A percentile compares a stretch with the other conserved stretches of the same genome.
Conservation (phyloP, 2,113 vertebrate genomes). For the Apus apus region DNA sequence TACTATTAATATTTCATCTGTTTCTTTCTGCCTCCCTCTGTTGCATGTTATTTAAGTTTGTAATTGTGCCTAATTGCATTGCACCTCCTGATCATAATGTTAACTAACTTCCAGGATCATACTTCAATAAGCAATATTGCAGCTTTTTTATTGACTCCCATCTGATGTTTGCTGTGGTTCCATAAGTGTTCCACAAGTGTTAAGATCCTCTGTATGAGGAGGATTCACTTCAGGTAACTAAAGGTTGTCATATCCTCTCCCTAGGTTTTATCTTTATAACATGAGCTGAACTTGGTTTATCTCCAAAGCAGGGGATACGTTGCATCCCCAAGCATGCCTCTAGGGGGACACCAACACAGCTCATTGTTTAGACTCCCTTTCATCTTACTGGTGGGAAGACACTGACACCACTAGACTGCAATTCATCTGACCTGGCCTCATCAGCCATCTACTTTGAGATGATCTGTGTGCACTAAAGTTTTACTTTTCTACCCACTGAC, state of each 20-base stretch:
- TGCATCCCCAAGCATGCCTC: not conserved
- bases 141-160: not conserved
- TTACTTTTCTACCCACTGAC: not conserved
- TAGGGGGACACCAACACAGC: not conserved
- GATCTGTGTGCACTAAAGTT: not conserved
- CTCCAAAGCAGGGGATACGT: not conserved
- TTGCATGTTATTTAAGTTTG: not conserved
- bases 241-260: not conserved
- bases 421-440: not conserved
- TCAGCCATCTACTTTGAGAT: not conserved
- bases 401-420: accelerated
- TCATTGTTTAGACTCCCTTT: not conserved
- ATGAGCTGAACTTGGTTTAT: not conserved
- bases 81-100: not conserved
- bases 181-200: not conserved
- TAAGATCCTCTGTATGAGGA: not conserved
- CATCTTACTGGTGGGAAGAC: not conserved
- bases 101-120: not conserved
- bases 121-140: not conserved
- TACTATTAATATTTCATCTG: not conserved
- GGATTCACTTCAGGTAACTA: not conserved
- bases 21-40: not conserved
- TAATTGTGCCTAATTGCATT: not conserved
- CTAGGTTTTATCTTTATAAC: not conserved
- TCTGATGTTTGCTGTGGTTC: not conserved